Evolutionary conservation across 2,797 vertebrate species (phyloP), one percentile per base, ranked within the genome.

Genomic region (Acanthurus lineatus): DNA sequence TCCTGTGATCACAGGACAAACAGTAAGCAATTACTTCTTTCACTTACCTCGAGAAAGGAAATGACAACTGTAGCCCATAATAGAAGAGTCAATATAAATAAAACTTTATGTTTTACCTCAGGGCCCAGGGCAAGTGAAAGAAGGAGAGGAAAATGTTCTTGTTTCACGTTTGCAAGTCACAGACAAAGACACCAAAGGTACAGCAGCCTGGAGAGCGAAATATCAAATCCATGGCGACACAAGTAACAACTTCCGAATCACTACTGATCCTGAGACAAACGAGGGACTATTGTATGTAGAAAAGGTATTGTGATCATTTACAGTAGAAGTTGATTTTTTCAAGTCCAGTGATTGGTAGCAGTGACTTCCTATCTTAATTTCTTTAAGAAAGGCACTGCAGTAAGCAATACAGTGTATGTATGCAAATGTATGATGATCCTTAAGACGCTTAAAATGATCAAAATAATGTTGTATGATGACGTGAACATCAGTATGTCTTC

Each of bases 211-310:
- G 95, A 94, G 35, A 52, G 94, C 85, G 0, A 86, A 83, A 69
- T 96, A 84, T 69, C 28, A 35, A 14, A 91, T 96, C 48, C 63
- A 90, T 0, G 93, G 88, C 75, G 90, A 95, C 58, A 5, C 69
- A 6, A 45, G 85, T 1, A 76, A 89, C 0, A 80, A 92, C 77
- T 96, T 93, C 66, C 76, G 51, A 52, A 93, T 96, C 38, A 12
- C 12, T 5, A 95, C 94, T 1, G 91, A 96, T 62, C 84, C 83
- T 1, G 25, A 81, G 25, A 95, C 95, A 16, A 96, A 96, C 4
- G 91, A 96, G 3, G 95, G 95, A 44, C 57, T 95, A 9, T 63
- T 96, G 42, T 88, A 57, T 38, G 82, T 95, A n/a, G 6, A 89
- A n/a, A 95, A 95, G 94, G 95, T 96, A 92, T 48, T 49, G 12